A percentile compares a stretch with the other conserved stretches of the same genome.
phyloP scores from a whole-genome alignment of 2,888 invertebrate genomes.

The Latheticus oryzae region DNA sequence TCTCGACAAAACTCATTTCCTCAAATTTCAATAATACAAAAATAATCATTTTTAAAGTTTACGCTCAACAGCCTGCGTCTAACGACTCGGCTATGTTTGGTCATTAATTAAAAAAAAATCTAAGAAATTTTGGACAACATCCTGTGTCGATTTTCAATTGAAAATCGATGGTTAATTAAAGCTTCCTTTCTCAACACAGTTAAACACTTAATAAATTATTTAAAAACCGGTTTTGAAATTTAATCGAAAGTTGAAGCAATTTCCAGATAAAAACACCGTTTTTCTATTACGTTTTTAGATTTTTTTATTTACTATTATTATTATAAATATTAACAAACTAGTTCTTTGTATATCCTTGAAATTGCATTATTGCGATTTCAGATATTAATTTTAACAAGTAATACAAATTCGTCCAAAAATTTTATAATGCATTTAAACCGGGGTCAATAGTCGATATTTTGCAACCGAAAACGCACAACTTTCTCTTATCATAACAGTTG shows the following conservation, averaged over 20 bases:
- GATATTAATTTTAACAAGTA: neutral
- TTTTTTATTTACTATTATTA: slow-evolving; percentile 7
- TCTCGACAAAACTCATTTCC: no score
- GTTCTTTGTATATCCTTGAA: slow-evolving; percentile 21
- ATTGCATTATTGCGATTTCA: slow-evolving; percentile 20
- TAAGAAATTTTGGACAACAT: slow-evolving; percentile 2
- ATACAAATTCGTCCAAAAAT: neutral
- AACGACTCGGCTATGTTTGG: slow-evolving; percentile 12
- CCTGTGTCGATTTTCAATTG: slow-evolving; percentile 19
- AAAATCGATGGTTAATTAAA: slow-evolving; percentile 20
- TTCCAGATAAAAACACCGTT: slow-evolving; percentile 14
- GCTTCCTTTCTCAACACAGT: slow-evolving; percentile 21
- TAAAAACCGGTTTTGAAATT: slow-evolving; percentile 26
- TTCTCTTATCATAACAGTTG: no score
- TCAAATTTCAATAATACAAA: no score
- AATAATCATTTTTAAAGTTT: no score
- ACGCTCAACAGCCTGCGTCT: slow-evolving; percentile 21
- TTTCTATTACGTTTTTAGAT: neutral
- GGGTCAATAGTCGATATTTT: slow-evolving; percentile 5
- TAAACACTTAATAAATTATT: slow-evolving; percentile 25
- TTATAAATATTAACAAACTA: slow-evolving; percentile 15
- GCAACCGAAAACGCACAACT: neutral
- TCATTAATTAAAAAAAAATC: slow-evolving; percentile 11
- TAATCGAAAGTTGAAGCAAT: slow-evolving; percentile 26
- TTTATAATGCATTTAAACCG: neutral